Conservation (phyloP, 2,888 invertebrate species). For the Dysmachus trigonus region DNA sequence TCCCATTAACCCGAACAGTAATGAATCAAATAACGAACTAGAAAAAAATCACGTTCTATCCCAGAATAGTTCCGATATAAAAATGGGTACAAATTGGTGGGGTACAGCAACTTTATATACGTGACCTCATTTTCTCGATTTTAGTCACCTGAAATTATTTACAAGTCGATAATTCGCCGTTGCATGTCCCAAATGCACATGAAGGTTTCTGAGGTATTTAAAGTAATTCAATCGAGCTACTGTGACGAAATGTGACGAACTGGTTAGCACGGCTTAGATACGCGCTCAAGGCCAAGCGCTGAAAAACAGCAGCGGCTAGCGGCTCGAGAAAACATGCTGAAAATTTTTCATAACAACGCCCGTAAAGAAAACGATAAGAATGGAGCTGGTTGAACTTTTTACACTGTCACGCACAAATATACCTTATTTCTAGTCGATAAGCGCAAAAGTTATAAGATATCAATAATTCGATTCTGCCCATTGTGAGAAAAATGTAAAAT, state of each 20-base stretch:
- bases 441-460: background rate
- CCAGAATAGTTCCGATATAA: background rate
- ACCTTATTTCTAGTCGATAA: background rate
- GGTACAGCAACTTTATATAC: background rate
- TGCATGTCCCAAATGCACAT: background rate
- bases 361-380: background rate
- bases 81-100: background rate
- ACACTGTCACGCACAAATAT: background rate
- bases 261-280: background rate
- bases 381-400: background rate
- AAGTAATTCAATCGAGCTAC: background rate
- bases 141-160: background rate
- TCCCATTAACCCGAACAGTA: background rate
- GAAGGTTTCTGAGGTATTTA: background rate
- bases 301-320: background rate
- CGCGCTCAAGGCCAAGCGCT: background rate
- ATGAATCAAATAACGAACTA: background rate
- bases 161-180: background rate
- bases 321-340: background rate
- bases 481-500: background rate
- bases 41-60: background rate
- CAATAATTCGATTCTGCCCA: background rate
- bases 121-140: background rate
- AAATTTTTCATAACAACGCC: background rate
- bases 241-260: background rate